These are phyloP conservation scores for Progne subis DNA, from an alignment of 2,113 vertebrate species.

Conservation along the genomic window DNA sequence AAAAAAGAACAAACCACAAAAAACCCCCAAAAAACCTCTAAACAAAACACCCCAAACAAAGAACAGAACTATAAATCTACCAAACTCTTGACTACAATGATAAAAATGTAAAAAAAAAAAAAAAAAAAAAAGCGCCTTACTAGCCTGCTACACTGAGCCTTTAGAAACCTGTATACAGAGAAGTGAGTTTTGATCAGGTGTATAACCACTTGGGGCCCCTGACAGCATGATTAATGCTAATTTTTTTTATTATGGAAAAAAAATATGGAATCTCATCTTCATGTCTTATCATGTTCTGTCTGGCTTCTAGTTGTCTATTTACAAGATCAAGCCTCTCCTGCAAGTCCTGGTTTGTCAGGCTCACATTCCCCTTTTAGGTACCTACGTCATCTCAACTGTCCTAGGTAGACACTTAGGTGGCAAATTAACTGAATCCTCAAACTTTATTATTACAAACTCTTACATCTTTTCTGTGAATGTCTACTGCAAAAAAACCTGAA, in stretches of 20 bases:
- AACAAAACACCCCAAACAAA: not conserved
- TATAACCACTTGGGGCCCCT: not conserved
- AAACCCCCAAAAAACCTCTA: not conserved
- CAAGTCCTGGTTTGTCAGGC: not conserved
- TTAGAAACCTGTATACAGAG: not conserved
- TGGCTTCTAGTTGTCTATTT: not conserved
- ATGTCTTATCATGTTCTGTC: not conserved
- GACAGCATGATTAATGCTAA: not conserved
- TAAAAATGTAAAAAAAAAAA: too few relatives aligned
- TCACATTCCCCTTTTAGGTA: not conserved
- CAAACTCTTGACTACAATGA: not conserved
- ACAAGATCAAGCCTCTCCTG: not conserved
- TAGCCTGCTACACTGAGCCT: not conserved
- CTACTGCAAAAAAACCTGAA: not conserved
- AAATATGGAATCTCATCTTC: not conserved
- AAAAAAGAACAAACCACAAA: fast-evolving
- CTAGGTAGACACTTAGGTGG: not conserved
- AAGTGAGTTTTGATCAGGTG: not conserved
- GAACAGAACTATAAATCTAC: not conserved
- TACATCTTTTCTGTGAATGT: not conserved
- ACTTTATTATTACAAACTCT: not conserved
- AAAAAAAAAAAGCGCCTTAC: not conserved
- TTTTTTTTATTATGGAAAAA: not conserved
- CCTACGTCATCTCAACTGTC: not conserved
- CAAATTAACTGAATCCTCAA: not conserved